Evolutionary conservation across 2,888 invertebrate genomes (phyloP).

Genomic region (Malthinus flaveolus): DNA sequence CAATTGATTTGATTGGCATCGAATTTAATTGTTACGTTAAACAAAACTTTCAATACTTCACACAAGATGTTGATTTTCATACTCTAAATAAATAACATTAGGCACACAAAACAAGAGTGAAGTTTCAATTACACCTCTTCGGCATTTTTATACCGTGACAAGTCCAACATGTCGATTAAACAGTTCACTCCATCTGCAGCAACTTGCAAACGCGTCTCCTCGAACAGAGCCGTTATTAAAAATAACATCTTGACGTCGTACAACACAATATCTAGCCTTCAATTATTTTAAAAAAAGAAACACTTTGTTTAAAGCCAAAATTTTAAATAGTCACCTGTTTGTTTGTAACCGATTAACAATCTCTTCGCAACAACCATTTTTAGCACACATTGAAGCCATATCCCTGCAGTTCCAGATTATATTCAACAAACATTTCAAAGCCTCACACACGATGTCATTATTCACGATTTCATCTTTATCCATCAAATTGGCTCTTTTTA

Average conservation of each 20-base stretch:
- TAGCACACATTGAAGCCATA: slow-evolving; percentile 63
- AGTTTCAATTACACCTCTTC: slow-evolving; percentile 26
- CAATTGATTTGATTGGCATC: slow-evolving; percentile 74
- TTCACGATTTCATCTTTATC: slow-evolving; percentile 51
- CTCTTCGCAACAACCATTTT: slow-evolving; percentile 69
- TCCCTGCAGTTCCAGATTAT: slow-evolving; percentile 76
- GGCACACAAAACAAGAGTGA: neutral
- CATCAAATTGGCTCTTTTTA: slow-evolving; percentile 67
- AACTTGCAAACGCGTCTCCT: slow-evolving; percentile 67
- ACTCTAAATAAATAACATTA: slow-evolving; percentile 53
- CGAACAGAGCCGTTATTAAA: slow-evolving; percentile 81
- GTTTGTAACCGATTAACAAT: slow-evolving; percentile 72
- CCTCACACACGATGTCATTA: slow-evolving; percentile 70
- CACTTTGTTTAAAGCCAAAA: neutral
- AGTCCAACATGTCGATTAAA: slow-evolving; percentile 69
- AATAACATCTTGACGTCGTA: slow-evolving; percentile 90
- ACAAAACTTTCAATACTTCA: slow-evolving; percentile 78
- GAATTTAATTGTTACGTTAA: slow-evolving; percentile 70
- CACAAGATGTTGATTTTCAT: slow-evolving; percentile 66
- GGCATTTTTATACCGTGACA: slow-evolving; percentile 58
- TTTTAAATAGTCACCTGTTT: slow-evolving; percentile 52
- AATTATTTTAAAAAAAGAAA: neutral
- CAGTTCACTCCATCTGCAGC: slow-evolving; percentile 68
- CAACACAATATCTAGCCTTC: slow-evolving; percentile 71
- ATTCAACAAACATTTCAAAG: slow-evolving; percentile 88